Evolutionary conservation across 2,113 vertebrate genomes (phyloP).

Genomic region (Podarcis raffonei): DNA sequence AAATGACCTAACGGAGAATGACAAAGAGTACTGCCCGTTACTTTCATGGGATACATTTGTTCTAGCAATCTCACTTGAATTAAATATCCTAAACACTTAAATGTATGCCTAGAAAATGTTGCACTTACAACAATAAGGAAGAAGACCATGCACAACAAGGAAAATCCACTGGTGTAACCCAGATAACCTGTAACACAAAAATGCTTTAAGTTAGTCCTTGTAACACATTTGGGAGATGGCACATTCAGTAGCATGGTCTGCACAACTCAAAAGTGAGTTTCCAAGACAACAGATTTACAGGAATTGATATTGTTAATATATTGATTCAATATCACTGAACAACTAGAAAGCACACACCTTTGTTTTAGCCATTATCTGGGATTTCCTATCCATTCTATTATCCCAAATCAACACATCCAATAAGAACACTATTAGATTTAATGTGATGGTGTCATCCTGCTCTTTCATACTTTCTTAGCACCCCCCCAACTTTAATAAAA

Average conservation of each 20-base stretch:
- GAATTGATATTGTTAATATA: not conserved
- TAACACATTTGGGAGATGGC: not conserved
- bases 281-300: not conserved
- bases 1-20: constrained; percentile 87
- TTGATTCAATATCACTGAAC: not conserved
- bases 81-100: constrained; percentile 7
- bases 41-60: not conserved
- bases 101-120: not conserved
- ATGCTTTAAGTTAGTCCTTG: not conserved
- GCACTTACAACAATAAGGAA: constrained; percentile 96
- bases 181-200: constrained; percentile 84
- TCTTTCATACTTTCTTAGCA: not conserved
- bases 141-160: constrained; percentile 96
- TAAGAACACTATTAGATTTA: not conserved
- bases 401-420: not conserved
- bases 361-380: not conserved
- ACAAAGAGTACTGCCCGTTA: not conserved
- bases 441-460: not conserved
- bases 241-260: not conserved
- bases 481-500: not conserved
- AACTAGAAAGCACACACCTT: not conserved
- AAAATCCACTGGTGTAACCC: constrained; percentile 97
- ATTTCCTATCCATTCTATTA: not conserved
- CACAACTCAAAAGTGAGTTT: not conserved
- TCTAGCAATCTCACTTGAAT: constrained; percentile 21